Evolutionary conservation across 2,888 invertebrate genomes (phyloP).

Genomic region (Acleris sparsana): DNA sequence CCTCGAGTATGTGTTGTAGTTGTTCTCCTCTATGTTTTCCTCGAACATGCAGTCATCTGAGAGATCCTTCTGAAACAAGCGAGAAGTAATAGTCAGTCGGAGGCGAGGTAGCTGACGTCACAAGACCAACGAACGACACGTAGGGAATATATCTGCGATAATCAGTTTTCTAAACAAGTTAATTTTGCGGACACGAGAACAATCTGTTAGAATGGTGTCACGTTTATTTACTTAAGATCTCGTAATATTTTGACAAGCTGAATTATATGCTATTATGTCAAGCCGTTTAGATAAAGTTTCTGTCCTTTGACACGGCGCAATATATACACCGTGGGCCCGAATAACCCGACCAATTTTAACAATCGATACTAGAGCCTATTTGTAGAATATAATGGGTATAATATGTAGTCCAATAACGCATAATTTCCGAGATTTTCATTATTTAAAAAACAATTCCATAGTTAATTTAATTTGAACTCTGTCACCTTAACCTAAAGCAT

Average conservation of each 20-base stretch:
- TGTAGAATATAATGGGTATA: too few species aligned
- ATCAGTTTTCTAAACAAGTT: constrained; percentile 34
- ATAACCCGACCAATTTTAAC: too few species aligned
- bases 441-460: too few species aligned
- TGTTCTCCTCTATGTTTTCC: constrained; percentile 92
- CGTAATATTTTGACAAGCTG: constrained; percentile 25
- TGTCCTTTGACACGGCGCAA: constrained; percentile 15
- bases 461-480: too few species aligned
- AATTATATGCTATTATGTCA: constrained; percentile 21
- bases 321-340: too few species aligned
- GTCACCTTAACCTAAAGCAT: too few species aligned
- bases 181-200: constrained; percentile 29
- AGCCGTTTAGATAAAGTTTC: constrained; percentile 16
- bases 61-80: constrained; percentile 91
- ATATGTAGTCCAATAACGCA: too few species aligned
- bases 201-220: constrained; percentile 29
- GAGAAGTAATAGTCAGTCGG: constrained; percentile 55
- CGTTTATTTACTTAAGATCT: constrained; percentile 23
- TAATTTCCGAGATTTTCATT: too few species aligned
- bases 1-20: constrained; percentile 93
- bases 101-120: constrained; percentile 29
- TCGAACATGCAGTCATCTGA: constrained; percentile 93
- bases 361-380: too few species aligned
- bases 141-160: constrained; percentile 29
- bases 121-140: constrained; percentile 20